A percentile compares a stretch with the other conserved stretches of the same genome.
Conservation (phyloP, 1,140 invertebrate species). For the Megalonaias nervosa region DNA sequence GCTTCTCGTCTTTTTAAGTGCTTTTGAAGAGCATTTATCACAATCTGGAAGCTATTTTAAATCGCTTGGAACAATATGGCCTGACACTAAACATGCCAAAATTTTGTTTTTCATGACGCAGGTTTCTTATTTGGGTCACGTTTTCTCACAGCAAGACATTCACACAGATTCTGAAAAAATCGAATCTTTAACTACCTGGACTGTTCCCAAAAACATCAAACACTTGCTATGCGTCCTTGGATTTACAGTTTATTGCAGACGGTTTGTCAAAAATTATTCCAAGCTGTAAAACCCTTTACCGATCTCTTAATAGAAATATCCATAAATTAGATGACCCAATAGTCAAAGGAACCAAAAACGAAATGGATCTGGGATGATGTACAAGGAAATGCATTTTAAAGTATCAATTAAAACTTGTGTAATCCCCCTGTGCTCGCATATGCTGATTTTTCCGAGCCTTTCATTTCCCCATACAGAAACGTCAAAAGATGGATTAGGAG, state of each 20-base stretch:
- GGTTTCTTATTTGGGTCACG: too few relatives aligned
- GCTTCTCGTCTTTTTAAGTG: too few relatives aligned
- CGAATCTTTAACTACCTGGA: background rate
- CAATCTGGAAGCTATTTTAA: too few relatives aligned
- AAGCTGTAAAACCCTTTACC: background rate
- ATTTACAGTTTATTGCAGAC: constrained; percentile 8
- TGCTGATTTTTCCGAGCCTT: constrained; percentile 13
- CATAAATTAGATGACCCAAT: background rate
- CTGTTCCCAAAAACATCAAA: constrained; percentile 6
- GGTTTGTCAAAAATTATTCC: background rate
- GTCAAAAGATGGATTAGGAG: constrained; percentile 5
- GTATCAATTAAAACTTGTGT: constrained; percentile 1
- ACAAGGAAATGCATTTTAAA: constrained; percentile 8
- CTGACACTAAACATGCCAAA: constrained; percentile 3
- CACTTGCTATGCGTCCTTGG: background rate
- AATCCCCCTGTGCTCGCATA: constrained; percentile 9
- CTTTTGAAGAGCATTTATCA: too few relatives aligned
- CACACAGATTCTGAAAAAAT: constrained; percentile 4
- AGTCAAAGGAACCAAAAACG: background rate
- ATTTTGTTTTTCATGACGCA: constrained; percentile 8
- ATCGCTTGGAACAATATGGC: background rate
- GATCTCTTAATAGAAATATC: constrained; percentile 2
- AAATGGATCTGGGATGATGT: background rate
- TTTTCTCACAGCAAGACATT: constrained; percentile 4
- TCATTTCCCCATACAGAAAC: constrained; percentile 1